Percentiles rank a stretch among this genome's conserved stretches.
Evolutionary conservation across 1,140 invertebrate genomes (phyloP).

Genomic region (Patella vulgata): DNA sequence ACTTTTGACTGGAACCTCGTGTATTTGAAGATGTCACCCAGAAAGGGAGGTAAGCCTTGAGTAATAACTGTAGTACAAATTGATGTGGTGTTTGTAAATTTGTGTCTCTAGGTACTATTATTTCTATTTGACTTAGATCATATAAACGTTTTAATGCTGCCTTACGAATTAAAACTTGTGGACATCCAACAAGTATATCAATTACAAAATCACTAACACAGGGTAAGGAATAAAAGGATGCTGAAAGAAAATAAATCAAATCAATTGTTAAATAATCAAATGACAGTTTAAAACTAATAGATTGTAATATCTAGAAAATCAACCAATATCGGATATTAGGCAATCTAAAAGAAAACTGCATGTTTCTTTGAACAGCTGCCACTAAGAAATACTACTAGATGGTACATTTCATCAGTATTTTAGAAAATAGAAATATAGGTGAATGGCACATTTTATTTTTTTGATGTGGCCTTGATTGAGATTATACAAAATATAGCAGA

Average conservation of each 20-base stretch:
- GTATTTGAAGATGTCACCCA: conserved; percentile 70
- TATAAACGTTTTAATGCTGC: conserved; percentile 68
- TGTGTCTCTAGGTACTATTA: conserved; percentile 21
- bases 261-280: too few species aligned
- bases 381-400: too few species aligned
- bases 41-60: conserved; percentile 71
- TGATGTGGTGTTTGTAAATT: conserved; percentile 57
- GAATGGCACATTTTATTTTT: too few species aligned
- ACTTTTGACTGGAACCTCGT: conserved; percentile 68
- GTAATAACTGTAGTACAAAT: conserved; percentile 66
- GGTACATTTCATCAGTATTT: too few species aligned
- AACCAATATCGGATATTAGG: too few species aligned
- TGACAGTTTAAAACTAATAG: too few species aligned
- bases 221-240: conserved; percentile 67
- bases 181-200: conserved; percentile 70
- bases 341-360: too few species aligned
- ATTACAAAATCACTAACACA: conserved; percentile 70
- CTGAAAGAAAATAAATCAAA: conserved; percentile 55
- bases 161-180: conserved; percentile 64
- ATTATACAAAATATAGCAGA: too few species aligned
- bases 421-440: too few species aligned
- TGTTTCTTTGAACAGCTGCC: too few species aligned
- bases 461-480: too few species aligned
- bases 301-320: too few species aligned
- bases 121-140: conserved; percentile 59